phyloP scores from a whole-genome alignment of 1,140 invertebrate species.

The Brachionus sp. region DNA sequence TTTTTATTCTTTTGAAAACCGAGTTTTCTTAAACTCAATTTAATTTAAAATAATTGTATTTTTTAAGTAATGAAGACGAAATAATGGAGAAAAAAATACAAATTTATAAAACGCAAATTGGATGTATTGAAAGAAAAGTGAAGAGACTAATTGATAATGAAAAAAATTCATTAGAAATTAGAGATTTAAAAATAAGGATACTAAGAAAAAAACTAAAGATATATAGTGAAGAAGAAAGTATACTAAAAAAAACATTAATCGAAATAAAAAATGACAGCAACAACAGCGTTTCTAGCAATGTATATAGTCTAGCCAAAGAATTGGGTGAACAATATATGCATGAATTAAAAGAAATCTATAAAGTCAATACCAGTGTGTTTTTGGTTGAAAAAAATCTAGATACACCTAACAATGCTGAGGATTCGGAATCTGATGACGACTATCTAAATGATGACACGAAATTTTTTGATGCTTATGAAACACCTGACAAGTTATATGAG shows the following conservation, averaged over 20 bases:
- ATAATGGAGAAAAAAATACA: background rate
- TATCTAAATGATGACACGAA: slow-evolving; percentile 14
- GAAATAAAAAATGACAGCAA: background rate
- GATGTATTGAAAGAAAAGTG: background rate
- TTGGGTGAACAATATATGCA: background rate
- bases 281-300: background rate
- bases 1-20: background rate
- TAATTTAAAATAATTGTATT: background rate
- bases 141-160: background rate
- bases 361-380: background rate
- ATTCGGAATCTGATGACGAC: background rate
- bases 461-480: slow-evolving; percentile 43
- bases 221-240: background rate
- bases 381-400: background rate
- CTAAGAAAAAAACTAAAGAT: slow-evolving; percentile 13
- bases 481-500: slow-evolving; percentile 1
- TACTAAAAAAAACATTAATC: background rate
- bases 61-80: slow-evolving; percentile 12
- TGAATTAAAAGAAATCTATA: slow-evolving; percentile 5
- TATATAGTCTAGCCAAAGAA: background rate
- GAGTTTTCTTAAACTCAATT: background rate
- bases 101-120: background rate
- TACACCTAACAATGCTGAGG: background rate
- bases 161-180: background rate
- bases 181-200: background rate